A percentile compares a stretch with the other conserved stretches of the same genome.
Evolutionary conservation across 2,888 invertebrate genomes (phyloP).

Genomic region (Plebejus melissa): DNA sequence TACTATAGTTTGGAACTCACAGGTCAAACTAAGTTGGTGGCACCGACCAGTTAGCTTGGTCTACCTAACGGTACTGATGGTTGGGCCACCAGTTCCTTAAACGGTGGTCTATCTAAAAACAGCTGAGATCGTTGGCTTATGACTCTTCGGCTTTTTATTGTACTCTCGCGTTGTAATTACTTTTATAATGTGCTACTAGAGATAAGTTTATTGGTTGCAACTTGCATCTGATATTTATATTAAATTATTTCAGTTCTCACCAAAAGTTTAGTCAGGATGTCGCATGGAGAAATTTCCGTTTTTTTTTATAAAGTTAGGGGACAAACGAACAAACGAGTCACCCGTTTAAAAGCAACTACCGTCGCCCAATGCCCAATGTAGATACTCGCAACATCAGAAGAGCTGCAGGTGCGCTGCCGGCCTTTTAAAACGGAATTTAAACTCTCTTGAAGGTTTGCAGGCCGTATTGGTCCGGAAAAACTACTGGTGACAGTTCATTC

Average conservation of each 20-base stretch:
- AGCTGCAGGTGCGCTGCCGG: too few species aligned
- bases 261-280: neutral
- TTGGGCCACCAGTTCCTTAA: neutral
- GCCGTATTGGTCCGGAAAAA: too few species aligned
- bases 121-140: constrained; percentile 2
- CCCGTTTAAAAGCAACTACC: too few species aligned
- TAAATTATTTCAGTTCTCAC: neutral
- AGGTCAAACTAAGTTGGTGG: neutral
- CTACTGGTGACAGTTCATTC: too few species aligned
- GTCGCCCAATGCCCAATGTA: too few species aligned
- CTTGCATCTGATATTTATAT: neutral
- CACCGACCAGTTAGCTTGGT: neutral
- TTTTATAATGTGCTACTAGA: neutral
- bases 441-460: too few species aligned
- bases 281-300: too few species aligned
- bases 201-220: neutral
- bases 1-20: neutral
- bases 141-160: neutral
- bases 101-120: constrained; percentile 1
- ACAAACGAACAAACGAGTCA: too few species aligned
- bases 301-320: too few species aligned
- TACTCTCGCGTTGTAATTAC: neutral
- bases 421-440: too few species aligned
- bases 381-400: too few species aligned
- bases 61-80: neutral